These are phyloP conservation scores for Apodemus sylvaticus DNA, from an alignment of 2,113 vertebrate genomes.

Conservation along the genomic window DNA sequence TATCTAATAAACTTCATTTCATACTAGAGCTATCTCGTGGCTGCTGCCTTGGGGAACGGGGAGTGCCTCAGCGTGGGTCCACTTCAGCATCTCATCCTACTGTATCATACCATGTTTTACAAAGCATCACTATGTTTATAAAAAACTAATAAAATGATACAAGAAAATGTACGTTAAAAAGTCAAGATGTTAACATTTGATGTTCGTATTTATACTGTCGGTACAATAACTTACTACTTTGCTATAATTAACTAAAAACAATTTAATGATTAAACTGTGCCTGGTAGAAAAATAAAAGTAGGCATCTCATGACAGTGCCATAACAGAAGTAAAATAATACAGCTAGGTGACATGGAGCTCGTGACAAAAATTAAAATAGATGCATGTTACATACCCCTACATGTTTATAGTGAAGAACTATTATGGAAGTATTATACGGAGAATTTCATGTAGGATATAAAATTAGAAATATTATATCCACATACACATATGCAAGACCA, in stretches of 20 bases:
- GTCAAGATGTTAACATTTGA: background rate
- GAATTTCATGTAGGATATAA: background rate
- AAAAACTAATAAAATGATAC: background rate
- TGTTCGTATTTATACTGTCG: background rate
- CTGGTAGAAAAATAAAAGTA: slow-evolving; percentile 16
- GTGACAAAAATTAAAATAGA: background rate
- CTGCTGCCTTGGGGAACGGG: too few species aligned
- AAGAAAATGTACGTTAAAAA: background rate
- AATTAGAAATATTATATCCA: background rate
- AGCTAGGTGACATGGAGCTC: background rate
- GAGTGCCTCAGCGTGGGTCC: too few species aligned
- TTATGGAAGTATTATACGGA: background rate
- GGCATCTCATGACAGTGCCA: background rate
- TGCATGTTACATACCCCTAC: background rate
- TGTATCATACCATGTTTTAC: too few species aligned
- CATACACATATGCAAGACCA: background rate
- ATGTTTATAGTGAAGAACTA: background rate
- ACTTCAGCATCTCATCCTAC: too few species aligned
- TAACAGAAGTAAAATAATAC: background rate
- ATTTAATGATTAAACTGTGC: background rate
- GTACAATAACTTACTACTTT: background rate
- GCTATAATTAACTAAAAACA: background rate
- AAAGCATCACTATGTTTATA: background rate
- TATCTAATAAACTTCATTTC: too few species aligned
- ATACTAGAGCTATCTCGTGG: too few species aligned